phyloP scores from a whole-genome alignment of 1,140 invertebrate species.

The Cydia strobilella region DNA sequence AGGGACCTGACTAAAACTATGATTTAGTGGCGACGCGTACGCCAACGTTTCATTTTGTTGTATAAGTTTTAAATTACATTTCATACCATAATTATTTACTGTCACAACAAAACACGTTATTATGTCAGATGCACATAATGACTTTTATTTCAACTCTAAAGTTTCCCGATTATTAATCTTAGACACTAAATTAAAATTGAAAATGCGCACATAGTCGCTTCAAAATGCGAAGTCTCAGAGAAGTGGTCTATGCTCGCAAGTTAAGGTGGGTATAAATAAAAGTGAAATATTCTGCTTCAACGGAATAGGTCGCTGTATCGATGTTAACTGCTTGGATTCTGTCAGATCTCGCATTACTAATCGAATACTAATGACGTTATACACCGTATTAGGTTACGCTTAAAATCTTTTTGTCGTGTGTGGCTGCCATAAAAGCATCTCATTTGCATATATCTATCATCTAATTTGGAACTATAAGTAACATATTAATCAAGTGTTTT shows the following conservation, averaged over 20 bases:
- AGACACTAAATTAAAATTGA: too few species aligned
- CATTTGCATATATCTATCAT: slow-evolving; percentile 68
- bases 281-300: slow-evolving; percentile 49
- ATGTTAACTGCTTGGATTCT: slow-evolving; percentile 50
- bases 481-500: slow-evolving; percentile 70
- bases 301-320: slow-evolving; percentile 42
- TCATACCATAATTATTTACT: too few species aligned
- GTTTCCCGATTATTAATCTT: too few species aligned
- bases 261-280: slow-evolving; percentile 50
- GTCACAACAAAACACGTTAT: too few species aligned
- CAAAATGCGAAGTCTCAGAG: background rate
- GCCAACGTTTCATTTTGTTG: too few species aligned
- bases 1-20: too few species aligned
- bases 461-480: slow-evolving; percentile 65
- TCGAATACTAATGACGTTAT: slow-evolving; percentile 58
- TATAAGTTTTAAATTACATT: too few species aligned
- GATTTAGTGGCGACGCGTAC: too few species aligned
- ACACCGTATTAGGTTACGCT: slow-evolving; percentile 54
- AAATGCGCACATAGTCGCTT: background rate
- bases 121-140: too few species aligned
- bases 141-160: too few species aligned
- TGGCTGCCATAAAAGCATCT: slow-evolving; percentile 57
- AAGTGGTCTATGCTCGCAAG: slow-evolving; percentile 21
- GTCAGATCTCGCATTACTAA: slow-evolving; percentile 63
- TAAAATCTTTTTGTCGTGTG: slow-evolving; percentile 64